Conservation (phyloP, 1,140 invertebrate genomes). For the Nephotettix cincticeps region DNA sequence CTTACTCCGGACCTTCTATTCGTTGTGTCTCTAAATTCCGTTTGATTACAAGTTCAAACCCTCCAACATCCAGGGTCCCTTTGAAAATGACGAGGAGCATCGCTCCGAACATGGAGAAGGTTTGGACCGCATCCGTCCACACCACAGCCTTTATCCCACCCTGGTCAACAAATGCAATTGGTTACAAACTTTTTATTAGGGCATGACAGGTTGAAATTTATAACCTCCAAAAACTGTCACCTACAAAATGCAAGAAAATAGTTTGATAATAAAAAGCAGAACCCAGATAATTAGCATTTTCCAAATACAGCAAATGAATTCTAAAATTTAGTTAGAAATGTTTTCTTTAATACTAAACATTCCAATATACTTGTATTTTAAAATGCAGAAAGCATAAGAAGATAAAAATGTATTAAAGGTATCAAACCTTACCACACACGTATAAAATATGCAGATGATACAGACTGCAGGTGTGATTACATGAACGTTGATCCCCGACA, state of each 20-base stretch:
- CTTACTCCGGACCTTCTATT: slow-evolving; percentile 51
- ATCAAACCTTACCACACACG: slow-evolving; percentile 27
- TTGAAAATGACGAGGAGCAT: slow-evolving; percentile 65
- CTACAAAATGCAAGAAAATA: too few relatives aligned
- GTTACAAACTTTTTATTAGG: not conserved
- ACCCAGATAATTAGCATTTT: too few relatives aligned
- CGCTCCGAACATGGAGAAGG: slow-evolving; percentile 71
- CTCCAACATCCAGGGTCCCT: slow-evolving; percentile 65
- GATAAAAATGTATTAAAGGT: too few relatives aligned
- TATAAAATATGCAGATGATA: slow-evolving; percentile 34
- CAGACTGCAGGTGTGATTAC: slow-evolving; percentile 29
- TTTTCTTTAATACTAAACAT: not conserved
- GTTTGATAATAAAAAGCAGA: too few relatives aligned
- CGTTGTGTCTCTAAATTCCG: slow-evolving; percentile 53
- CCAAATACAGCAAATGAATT: too few relatives aligned
- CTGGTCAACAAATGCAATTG: slow-evolving; percentile 48
- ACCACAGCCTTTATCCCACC: slow-evolving; percentile 85
- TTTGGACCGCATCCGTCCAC: slow-evolving; percentile 84
- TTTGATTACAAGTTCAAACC: slow-evolving; percentile 61
- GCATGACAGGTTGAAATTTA: too few relatives aligned
- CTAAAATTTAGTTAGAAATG: not conserved
- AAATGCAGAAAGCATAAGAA: not conserved
- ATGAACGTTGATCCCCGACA: slow-evolving; percentile 33
- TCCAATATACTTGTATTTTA: not conserved
- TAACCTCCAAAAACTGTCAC: too few relatives aligned